Percentiles rank a stretch among this genome's conserved stretches.
Evolutionary conservation across 2,113 vertebrate genomes (phyloP).

Genomic region (Tragelaphus scriptus): DNA sequence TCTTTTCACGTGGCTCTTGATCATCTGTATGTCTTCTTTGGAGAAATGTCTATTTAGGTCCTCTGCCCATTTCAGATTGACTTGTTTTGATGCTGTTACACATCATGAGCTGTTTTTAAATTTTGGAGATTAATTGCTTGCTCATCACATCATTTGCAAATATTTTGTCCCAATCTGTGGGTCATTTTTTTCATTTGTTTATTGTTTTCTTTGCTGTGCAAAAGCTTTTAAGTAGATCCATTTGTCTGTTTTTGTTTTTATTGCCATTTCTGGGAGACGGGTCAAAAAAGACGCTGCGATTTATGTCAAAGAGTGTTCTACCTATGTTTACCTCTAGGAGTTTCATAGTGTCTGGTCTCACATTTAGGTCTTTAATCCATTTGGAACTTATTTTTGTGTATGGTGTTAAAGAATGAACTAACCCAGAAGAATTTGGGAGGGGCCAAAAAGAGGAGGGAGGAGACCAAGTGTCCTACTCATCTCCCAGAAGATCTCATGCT

Average conservation of each 20-base stretch:
- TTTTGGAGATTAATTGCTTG: neutral
- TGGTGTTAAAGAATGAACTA: neutral
- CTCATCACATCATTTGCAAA: neutral
- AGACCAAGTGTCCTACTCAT: neutral
- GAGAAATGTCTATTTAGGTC: neutral
- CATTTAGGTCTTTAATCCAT: neutral
- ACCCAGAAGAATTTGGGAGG: neutral
- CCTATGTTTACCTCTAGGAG: neutral
- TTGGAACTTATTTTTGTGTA: neutral
- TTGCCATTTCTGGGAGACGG: neutral
- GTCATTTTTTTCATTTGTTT: neutral
- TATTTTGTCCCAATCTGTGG: neutral
- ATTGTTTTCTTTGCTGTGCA: neutral
- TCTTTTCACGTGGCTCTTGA: neutral
- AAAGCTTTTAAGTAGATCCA: neutral
- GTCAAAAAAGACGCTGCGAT: neutral
- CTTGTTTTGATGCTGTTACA: neutral
- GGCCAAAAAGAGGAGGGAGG: neutral
- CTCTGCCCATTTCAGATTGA: neutral
- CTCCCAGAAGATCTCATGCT: neutral
- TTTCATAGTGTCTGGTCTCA: neutral
- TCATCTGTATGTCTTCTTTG: neutral
- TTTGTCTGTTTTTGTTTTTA: neutral
- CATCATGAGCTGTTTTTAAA: neutral
- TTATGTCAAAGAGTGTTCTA: rapidly evolving